Evolutionary conservation across 2,113 vertebrate genomes (phyloP).

Genomic region (Sapajus apella): DNA sequence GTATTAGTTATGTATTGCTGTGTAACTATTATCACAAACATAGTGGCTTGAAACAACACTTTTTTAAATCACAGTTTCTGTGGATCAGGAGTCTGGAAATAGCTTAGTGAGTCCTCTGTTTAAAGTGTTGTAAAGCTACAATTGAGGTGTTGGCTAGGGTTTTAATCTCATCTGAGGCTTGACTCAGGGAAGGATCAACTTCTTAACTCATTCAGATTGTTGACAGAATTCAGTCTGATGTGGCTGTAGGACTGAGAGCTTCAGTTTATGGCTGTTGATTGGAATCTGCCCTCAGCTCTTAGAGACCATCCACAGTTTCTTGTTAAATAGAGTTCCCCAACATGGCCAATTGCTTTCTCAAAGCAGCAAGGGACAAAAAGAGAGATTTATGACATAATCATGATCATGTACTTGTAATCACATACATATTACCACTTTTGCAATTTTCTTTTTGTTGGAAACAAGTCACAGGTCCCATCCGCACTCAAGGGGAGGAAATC

Average conservation of each 20-base stretch:
- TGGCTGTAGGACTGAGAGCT: neutral
- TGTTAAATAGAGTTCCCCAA: neutral
- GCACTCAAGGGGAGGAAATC: neutral
- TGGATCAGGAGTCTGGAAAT: neutral
- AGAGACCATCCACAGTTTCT: neutral
- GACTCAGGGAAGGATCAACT: neutral
- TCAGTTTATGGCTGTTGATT: neutral
- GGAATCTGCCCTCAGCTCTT: neutral
- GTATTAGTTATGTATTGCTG: neutral
- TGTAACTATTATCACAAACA: neutral
- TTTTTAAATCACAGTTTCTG: neutral
- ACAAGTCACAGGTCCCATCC: neutral
- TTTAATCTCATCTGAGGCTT: neutral
- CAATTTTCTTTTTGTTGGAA: neutral
- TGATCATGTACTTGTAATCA: neutral
- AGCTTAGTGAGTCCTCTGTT: neutral
- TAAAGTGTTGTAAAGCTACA: neutral
- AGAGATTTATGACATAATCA: neutral
- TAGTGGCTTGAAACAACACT: neutral
- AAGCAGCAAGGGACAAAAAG: neutral
- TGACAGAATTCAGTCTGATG: neutral
- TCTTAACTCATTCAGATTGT: neutral
- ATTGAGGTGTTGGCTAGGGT: neutral
- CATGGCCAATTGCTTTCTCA: neutral
- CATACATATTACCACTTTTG: neutral